Evolutionary conservation across 2,797 vertebrate species (phyloP).

Genomic region (Lagorchestes hirsutus): DNA sequence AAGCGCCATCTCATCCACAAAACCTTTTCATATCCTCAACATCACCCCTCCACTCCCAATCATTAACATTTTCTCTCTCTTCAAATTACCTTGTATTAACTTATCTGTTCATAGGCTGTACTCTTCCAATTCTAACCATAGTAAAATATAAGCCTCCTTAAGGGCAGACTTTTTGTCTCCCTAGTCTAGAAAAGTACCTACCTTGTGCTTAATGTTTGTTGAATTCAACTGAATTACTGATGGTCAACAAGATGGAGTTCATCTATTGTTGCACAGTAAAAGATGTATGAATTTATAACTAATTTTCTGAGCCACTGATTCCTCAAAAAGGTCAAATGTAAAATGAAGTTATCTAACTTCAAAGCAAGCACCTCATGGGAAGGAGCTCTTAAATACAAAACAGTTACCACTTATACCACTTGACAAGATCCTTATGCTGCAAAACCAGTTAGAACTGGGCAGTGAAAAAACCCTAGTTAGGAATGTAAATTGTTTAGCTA

Average conservation of each 20-base stretch:
- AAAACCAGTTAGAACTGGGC: constrained; percentile 36
- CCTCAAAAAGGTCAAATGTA: constrained; percentile 40
- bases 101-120: neutral
- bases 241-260: neutral
- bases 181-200: neutral
- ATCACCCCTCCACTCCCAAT: neutral
- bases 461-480: constrained; percentile 1
- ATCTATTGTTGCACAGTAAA: constrained; percentile 14
- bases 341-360: neutral
- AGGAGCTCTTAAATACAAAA: neutral
- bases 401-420: neutral
- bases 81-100: neutral
- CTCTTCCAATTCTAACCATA: neutral
- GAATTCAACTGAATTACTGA: neutral
- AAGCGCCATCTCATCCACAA: neutral
- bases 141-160: neutral
- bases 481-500: neutral
- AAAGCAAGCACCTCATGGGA: neutral
- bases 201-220: neutral
- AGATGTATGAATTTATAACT: constrained; percentile 5
- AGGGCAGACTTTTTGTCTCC: neutral
- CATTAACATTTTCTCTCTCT: neutral
- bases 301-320: constrained; percentile 24
- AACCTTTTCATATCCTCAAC: neutral
- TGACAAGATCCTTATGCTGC: constrained; percentile 34